Base-by-base conservation (phyloP, 2,113 vertebrate genomes). In the Phrynosoma blainvillii region DNA sequence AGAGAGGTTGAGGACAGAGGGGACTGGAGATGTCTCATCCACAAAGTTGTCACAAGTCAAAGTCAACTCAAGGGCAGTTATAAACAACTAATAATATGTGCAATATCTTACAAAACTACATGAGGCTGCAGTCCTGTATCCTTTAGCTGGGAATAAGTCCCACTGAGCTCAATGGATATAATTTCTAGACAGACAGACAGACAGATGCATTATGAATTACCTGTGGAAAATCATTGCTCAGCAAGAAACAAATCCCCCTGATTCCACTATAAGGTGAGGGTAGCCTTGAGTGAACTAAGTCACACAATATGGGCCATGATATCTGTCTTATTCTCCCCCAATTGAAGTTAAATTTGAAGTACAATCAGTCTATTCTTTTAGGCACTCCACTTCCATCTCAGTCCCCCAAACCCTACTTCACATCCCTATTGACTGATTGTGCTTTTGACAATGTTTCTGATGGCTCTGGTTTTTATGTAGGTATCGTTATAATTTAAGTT, bases 401-500 rank as follows among this genome's bases (percentile, higher is more conserved):
- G 12, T 62, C 59, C 59, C 59, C 14, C 18, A 14, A 62, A 62
- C 83, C 62, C 30, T 90, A 88, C 86, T 85, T 66, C 90, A 90
- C 73, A 36, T 84, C 82, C 93, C 87, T 88, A 30, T 20, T 66
- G 79, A 88, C 83, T 90, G 87, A 89, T 87, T 65, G 73, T 65
- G 16, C 93, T 93, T 90, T 85, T 94, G 71, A 84, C 66, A 92
- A 89, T 87, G 68, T 84, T 87, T 92, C 90, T 84, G 74, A 86
- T 89, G 88, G 66, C 76, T 82, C 93, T 84, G 92, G 89, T 87
- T 92, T 94, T 94, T 20, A 0, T 21, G 90, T 94, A 89, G 85
- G 89, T 95, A 96, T 90, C 85, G 91, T 93, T 96, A 93, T 93
- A 92, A 95, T 94, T 97, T 96, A 90, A 95, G 92, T 89, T 95